phyloP scores from a whole-genome alignment of 2,888 invertebrate genomes.

The Seladonia tumulorum region DNA sequence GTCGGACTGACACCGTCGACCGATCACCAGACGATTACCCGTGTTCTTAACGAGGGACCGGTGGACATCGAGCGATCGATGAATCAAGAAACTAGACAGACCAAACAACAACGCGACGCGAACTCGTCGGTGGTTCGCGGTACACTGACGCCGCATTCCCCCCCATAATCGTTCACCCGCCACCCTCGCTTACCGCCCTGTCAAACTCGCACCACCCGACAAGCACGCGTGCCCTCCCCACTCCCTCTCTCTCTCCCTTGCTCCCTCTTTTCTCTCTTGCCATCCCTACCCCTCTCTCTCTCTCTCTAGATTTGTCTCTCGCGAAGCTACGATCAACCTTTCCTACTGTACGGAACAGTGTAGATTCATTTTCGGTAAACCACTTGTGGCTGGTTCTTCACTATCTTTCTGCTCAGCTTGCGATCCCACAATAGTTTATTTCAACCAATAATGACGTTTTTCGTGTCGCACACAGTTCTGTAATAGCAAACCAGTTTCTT shows the following conservation, averaged over 20 bases:
- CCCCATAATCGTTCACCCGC: slow-evolving; percentile 61
- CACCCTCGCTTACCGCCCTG: slow-evolving; percentile 61
- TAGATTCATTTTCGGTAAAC: slow-evolving; percentile 26
- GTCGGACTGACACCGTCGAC: neutral
- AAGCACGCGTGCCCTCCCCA: slow-evolving; percentile 62
- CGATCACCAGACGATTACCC: neutral
- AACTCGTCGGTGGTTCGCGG: slow-evolving; percentile 80
- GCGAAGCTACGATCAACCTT: neutral
- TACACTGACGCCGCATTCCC: slow-evolving; percentile 79
- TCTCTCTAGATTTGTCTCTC: neutral
- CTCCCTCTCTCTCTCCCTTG: neutral
- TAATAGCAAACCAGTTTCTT: no score
- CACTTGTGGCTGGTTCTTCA: slow-evolving; percentile 43
- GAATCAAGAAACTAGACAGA: neutral
- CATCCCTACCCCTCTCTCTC: no score
- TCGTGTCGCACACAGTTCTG: no score
- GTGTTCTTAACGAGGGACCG: neutral
- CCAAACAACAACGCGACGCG: slow-evolving; percentile 40
- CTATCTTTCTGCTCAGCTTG: neutral
- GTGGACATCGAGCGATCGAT: neutral
- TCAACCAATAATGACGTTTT: neutral
- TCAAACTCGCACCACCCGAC: slow-evolving; percentile 50
- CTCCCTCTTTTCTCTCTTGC: neutral
- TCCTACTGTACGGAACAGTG: slow-evolving; percentile 8
- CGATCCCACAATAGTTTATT: neutral